A percentile compares a stretch with the other conserved stretches of the same genome.
Conservation (phyloP, 2,888 invertebrate species). For the Thelaira solivaga region DNA sequence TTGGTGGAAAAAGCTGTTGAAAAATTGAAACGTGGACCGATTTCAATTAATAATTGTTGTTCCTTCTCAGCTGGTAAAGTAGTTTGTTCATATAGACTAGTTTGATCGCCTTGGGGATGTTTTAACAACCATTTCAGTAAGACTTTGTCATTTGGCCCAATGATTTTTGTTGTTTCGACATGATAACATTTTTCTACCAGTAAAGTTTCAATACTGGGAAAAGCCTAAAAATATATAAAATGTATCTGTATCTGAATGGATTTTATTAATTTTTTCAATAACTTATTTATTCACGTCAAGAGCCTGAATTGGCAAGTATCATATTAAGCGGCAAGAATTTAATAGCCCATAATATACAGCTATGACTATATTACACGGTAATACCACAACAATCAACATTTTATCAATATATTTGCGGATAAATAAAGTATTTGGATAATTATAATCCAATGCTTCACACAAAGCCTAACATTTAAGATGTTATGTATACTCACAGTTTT, state of each 20-base stretch:
- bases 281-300: too few species aligned
- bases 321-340: too few species aligned
- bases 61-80: slow-evolving; percentile 68
- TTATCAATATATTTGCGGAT: too few species aligned
- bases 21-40: slow-evolving; percentile 95
- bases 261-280: too few species aligned
- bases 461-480: too few species aligned
- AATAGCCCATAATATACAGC: too few species aligned
- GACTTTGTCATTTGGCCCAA: slow-evolving; percentile 80
- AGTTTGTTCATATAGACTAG: slow-evolving; percentile 77
- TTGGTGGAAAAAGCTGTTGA: slow-evolving; percentile 97
- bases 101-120: slow-evolving; percentile 81
- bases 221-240: slow-evolving; percentile 42
- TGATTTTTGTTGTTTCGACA: slow-evolving; percentile 79
- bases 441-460: too few species aligned
- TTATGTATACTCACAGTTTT: slow-evolving; percentile 72
- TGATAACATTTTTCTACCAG: slow-evolving; percentile 87
- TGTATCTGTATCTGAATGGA: not conserved
- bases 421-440: too few species aligned
- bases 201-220: slow-evolving; percentile 55
- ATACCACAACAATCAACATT: too few species aligned
- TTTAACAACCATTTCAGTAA: slow-evolving; percentile 88
- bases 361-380: too few species aligned
- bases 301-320: too few species aligned
- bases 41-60: slow-evolving; percentile 83